phyloP scores from a whole-genome alignment of 2,113 vertebrate species.

The Percina caprodes region DNA sequence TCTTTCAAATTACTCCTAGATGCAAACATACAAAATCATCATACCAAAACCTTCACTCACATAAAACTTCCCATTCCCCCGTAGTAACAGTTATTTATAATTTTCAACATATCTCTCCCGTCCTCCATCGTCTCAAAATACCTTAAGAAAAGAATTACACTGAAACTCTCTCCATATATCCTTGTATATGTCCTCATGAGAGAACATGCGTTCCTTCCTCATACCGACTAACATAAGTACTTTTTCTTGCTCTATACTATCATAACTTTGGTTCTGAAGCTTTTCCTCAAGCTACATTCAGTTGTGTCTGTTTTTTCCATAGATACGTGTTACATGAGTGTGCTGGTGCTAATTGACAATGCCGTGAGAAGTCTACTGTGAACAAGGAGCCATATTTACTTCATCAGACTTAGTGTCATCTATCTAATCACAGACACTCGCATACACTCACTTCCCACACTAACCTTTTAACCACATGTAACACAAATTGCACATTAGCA shows the following conservation, averaged over 20 bases:
- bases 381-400: slow-evolving; percentile 37
- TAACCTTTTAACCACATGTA: slow-evolving; percentile 40
- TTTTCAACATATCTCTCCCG: no score
- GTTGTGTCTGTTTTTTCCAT: neutral
- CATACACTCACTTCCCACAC: slow-evolving; percentile 27
- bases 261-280: neutral
- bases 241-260: neutral
- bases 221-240: neutral
- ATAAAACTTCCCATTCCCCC: no score
- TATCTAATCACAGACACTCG: slow-evolving; percentile 26
- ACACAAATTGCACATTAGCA: slow-evolving; percentile 36
- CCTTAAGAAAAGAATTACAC: no score
- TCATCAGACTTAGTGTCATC: slow-evolving; percentile 29
- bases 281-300: neutral
- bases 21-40: no score
- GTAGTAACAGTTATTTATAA: no score
- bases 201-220: no score
- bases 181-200: no score
- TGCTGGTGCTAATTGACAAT: slow-evolving; percentile 19
- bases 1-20: no score
- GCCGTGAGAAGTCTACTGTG: neutral
- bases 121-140: no score
- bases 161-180: no score
- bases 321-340: neutral
- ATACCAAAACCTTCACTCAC: no score